phyloP scores from a whole-genome alignment of 2,113 vertebrate species.

The Pelodiscus sinensis region DNA sequence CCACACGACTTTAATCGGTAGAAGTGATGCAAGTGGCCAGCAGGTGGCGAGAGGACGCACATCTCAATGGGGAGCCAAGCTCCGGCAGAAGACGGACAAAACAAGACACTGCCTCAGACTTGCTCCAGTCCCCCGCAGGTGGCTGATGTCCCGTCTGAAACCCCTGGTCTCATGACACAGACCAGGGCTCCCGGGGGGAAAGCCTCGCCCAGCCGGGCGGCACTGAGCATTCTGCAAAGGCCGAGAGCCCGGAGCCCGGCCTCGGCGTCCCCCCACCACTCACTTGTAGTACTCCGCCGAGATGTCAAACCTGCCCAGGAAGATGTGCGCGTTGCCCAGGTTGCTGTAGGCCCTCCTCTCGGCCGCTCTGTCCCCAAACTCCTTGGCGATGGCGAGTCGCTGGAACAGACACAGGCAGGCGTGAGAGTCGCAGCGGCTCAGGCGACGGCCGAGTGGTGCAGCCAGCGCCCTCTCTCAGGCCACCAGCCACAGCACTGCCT shows the following conservation, averaged over 20 bases:
- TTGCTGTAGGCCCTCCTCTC: conserved; percentile 96
- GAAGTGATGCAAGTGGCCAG: not conserved
- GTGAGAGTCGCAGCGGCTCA: not conserved
- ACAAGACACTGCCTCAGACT: not conserved
- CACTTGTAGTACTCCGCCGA: conserved; percentile 96
- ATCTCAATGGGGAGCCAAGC: accelerated
- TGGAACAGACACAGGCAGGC: conserved; percentile 66
- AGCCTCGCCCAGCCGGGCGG: no score
- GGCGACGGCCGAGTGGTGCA: no score
- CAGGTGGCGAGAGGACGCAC: not conserved
- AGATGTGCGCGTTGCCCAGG: conserved; percentile 94
- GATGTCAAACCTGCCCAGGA: conserved; percentile 92
- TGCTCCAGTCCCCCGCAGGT: not conserved
- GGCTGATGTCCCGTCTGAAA: not conserved
- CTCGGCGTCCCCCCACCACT: conserved; percentile 28
- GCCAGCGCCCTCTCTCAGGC: not conserved
- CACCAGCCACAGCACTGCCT: not conserved
- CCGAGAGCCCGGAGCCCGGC: not conserved
- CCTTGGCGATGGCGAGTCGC: conserved; percentile 97
- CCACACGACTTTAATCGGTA: not conserved
- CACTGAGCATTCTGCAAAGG: not conserved
- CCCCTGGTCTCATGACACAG: accelerated
- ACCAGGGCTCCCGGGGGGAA: not conserved
- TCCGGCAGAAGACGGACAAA: not conserved
- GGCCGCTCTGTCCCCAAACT: conserved; percentile 96